Evolutionary conservation across 2,797 vertebrate species (phyloP).

Genomic region (Spea hammondii): DNA sequence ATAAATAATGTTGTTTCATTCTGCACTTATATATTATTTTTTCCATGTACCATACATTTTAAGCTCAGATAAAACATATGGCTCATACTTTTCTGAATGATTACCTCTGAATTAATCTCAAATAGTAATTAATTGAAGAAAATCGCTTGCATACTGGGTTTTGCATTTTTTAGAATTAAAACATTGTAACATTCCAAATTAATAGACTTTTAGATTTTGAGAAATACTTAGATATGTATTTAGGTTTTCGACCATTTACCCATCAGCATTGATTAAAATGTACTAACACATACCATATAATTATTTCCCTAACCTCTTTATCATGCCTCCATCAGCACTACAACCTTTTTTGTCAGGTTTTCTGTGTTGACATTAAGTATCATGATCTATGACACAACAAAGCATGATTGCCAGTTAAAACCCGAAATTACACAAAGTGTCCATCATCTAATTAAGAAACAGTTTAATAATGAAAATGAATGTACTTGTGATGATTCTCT

Average conservation of each 20-base stretch:
- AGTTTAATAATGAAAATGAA: no score
- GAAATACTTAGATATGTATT: background rate
- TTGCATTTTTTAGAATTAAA: no score
- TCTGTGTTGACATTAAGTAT: conserved; percentile 11
- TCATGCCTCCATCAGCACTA: background rate
- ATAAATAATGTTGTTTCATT: no score
- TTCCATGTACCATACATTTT: no score
- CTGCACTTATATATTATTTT: no score
- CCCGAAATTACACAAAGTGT: background rate
- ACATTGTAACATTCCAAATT: no score
- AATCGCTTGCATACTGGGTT: no score
- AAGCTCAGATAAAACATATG: background rate
- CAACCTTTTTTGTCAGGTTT: conserved; percentile 7
- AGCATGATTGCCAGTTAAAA: background rate
- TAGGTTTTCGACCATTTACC: conserved; percentile 15
- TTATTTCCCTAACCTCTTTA: conserved; percentile 22
- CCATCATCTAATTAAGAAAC: no score
- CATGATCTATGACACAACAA: background rate
- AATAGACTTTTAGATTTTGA: no score
- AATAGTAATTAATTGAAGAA: no score
- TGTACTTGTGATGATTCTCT: no score
- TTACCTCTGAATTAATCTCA: background rate
- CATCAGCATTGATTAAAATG: conserved; percentile 11
- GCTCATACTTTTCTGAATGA: background rate
- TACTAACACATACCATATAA: conserved; percentile 16